Conservation (phyloP, 2,113 vertebrate genomes). For the Sorex fumeus region DNA sequence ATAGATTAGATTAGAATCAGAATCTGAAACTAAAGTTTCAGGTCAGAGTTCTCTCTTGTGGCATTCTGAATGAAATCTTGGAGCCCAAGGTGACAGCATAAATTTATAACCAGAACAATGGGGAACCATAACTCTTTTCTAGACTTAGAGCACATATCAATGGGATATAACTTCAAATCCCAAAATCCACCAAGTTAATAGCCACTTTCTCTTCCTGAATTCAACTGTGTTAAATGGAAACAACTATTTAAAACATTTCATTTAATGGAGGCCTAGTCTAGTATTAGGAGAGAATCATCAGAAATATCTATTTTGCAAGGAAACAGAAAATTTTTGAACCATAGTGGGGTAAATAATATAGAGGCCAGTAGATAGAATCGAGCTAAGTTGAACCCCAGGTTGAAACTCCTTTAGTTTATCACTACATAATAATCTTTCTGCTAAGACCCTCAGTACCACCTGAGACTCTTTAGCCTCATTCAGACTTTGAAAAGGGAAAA, state of each 20-base stretch:
- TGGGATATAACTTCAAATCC: neutral
- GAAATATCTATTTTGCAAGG: slow-evolving; percentile 60
- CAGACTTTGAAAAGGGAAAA: slow-evolving; percentile 39
- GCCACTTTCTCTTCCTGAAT: neutral
- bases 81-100: neutral
- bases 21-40: slow-evolving; percentile 28
- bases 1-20: neutral
- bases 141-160: slow-evolving; percentile 17
- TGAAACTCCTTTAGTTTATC: slow-evolving; percentile 62
- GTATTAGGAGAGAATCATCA: slow-evolving; percentile 52
- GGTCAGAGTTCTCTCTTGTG: neutral
- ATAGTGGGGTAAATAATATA: slow-evolving; percentile 72
- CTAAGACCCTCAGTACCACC: slow-evolving; percentile 40
- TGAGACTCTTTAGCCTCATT: slow-evolving; percentile 68
- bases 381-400: slow-evolving; percentile 65
- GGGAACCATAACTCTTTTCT: slow-evolving; percentile 38
- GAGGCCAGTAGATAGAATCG: slow-evolving; percentile 54
- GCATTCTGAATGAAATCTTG: slow-evolving; percentile 14
- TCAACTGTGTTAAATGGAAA: slow-evolving; percentile 60
- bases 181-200: neutral
- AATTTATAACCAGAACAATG: slow-evolving; percentile 30
- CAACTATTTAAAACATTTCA: slow-evolving; percentile 65
- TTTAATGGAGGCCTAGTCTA: slow-evolving; percentile 29
- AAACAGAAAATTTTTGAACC: slow-evolving; percentile 71
- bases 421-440: slow-evolving; percentile 73